Evolutionary conservation across 2,888 invertebrate species (phyloP), one percentile per base, ranked within the genome.

Genomic region (Euplexia lucipara): DNA sequence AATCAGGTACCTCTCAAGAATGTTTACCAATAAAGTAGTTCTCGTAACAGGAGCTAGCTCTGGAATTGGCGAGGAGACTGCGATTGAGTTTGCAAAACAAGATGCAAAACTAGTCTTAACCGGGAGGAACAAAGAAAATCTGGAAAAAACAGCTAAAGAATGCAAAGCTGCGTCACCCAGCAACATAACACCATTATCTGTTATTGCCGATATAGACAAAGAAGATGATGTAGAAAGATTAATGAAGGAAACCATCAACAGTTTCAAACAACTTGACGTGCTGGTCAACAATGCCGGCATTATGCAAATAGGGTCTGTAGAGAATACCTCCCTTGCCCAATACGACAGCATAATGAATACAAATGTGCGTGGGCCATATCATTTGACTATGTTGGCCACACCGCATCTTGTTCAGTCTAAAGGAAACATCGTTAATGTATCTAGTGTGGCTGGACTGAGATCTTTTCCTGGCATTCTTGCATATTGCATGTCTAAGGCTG

Each of bases 371-470:
- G 95, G 96, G 0, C 90, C 97, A 8, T 97, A 97, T 84, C 95
- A 97, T 60, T 88, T 98, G 71, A 98, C 98, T 0, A 97, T 97
- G 96, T 87, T 98, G 71, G 97, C 98, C 39, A 96, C 97, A 0
- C 98, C 98, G 2, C 96, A 98, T 91, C 94, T 99, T 18, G 94
- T 97, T 7, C 94, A 96, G 89, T 95, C 96, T 0, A 97, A 97
- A 89, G 98, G 98, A 18, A 97, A 96, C 78, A 97, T 98, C 78
- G 98, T 99, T 0, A 99, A 99, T 90, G 97, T 99, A 0, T 98
- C 98, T 3, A 98, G 98, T 88, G 97, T 99, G 1, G 97, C 97
- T 85, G 99, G 99, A 8, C 88, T 98, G 10, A 95, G 98, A 84
- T 96, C 98, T 68, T 98, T 98, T 86, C 96, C 98, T 0, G 97